A percentile compares a stretch with the other conserved stretches of the same genome.
These are phyloP conservation scores for Spodoptera picta DNA, from an alignment of 2,888 invertebrate genomes.

Conservation along the genomic window DNA sequence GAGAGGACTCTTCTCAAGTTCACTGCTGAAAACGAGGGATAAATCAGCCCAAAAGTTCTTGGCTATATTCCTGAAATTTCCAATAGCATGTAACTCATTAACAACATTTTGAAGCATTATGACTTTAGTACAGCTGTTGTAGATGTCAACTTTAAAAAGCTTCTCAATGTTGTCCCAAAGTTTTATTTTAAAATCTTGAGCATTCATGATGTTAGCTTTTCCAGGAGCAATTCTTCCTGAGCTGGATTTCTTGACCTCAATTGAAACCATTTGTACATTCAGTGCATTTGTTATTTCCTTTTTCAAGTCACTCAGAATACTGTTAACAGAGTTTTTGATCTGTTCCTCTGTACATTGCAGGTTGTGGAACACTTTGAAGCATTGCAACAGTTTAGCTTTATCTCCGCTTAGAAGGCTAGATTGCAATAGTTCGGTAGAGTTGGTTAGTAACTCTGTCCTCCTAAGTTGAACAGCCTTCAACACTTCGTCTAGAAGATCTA, in stretches of 20 bases:
- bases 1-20: slow-evolving; percentile 86
- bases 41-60: slow-evolving; percentile 90
- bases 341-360: slow-evolving; percentile 86
- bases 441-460: slow-evolving; percentile 92
- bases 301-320: slow-evolving; percentile 84
- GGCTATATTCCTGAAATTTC: slow-evolving; percentile 83
- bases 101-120: slow-evolving; percentile 86
- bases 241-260: slow-evolving; percentile 81
- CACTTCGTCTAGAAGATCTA: slow-evolving; percentile 94
- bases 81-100: slow-evolving; percentile 85
- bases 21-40: slow-evolving; percentile 77
- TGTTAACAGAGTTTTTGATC: slow-evolving; percentile 85
- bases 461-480: slow-evolving; percentile 91
- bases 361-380: slow-evolving; percentile 87
- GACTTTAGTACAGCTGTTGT: slow-evolving; percentile 92
- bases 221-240: slow-evolving; percentile 83
- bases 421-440: slow-evolving; percentile 93
- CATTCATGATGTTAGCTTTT: slow-evolving; percentile 86
- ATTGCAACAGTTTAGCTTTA: slow-evolving; percentile 90
- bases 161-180: slow-evolving; percentile 97
- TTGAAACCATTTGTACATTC: slow-evolving; percentile 83
- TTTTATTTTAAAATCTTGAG: slow-evolving; percentile 88
- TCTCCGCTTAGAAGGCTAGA: slow-evolving; percentile 94
- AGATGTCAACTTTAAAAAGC: slow-evolving; percentile 93
- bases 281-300: slow-evolving; percentile 86